Percentiles rank a stretch among this genome's conserved stretches.
phyloP scores from a whole-genome alignment of 2,888 invertebrate genomes.

The Petrophora chlorosata region DNA sequence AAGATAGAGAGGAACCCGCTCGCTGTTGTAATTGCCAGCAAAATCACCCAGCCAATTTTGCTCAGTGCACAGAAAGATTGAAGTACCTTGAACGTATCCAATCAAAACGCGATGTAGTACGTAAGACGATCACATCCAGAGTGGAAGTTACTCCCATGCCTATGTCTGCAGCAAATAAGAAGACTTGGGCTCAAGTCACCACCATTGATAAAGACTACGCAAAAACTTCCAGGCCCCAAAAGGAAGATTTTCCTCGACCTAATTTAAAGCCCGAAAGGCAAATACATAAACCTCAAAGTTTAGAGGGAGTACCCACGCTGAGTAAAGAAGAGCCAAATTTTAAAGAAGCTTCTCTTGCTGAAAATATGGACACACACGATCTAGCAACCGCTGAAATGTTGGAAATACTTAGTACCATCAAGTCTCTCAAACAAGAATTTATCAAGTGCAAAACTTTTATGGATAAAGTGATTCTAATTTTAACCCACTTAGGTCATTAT shows the following conservation, averaged over 20 bases:
- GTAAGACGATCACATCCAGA: background rate
- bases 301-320: too few relatives aligned
- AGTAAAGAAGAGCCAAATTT: background rate
- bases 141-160: background rate
- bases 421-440: constrained; percentile 1
- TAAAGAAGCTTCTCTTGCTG: background rate
- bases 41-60: constrained; percentile 19
- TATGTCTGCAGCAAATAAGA: background rate
- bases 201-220: background rate
- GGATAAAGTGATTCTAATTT: background rate
- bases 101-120: background rate
- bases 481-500: constrained; percentile 1
- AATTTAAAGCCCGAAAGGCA: background rate
- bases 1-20: constrained; percentile 3
- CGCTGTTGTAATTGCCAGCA: constrained; percentile 15
- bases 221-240: background rate
- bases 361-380: background rate
- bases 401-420: too few relatives aligned
- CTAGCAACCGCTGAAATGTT: constrained; percentile 3
- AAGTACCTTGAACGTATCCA: constrained; percentile 8
- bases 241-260: too few relatives aligned
- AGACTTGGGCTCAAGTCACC: background rate
- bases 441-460: constrained; percentile 3
- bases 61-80: constrained; percentile 6
- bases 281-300: background rate